Evolutionary conservation across 2,888 invertebrate species (phyloP).

Genomic region (Mythimna ferrago): DNA sequence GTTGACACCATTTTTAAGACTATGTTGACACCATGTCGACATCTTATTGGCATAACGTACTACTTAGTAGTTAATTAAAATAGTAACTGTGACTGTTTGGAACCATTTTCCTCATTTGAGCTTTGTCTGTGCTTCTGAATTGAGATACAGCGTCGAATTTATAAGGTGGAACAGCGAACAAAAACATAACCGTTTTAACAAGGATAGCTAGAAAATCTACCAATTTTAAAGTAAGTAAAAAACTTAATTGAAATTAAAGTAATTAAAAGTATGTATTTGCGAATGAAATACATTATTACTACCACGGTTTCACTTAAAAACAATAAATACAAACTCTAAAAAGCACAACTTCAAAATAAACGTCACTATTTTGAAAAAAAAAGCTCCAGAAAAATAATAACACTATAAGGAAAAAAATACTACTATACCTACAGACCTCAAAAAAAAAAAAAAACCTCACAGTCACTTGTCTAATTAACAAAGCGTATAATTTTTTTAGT

Average conservation of each 20-base stretch:
- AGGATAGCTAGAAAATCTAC: neutral
- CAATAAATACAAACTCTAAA: neutral
- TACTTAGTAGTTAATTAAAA: too few species aligned
- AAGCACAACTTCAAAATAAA: neutral
- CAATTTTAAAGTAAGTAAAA: neutral
- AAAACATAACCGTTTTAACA: slow-evolving; percentile 8
- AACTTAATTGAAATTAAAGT: slow-evolving; percentile 1
- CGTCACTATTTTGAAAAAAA: too few species aligned
- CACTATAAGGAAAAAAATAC: neutral
- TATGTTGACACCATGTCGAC: slow-evolving; percentile 11
- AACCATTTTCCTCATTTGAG: neutral
- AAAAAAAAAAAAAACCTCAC: slow-evolving; percentile 4
- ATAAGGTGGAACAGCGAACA: neutral
- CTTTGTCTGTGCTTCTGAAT: neutral
- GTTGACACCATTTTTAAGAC: slow-evolving; percentile 13
- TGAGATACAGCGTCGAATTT: neutral
- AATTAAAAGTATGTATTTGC: neutral
- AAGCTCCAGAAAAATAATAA: neutral
- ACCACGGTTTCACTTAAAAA: slow-evolving; percentile 5
- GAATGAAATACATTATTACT: neutral
- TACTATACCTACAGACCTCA: too few species aligned
- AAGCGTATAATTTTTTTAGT: slow-evolving; percentile 35
- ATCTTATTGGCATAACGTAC: neutral
- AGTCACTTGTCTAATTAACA: slow-evolving; percentile 20
- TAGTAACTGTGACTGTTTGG: neutral